Evolutionary conservation across 2,797 vertebrate genomes (phyloP).

Genomic region (Euthynnus affinis): DNA sequence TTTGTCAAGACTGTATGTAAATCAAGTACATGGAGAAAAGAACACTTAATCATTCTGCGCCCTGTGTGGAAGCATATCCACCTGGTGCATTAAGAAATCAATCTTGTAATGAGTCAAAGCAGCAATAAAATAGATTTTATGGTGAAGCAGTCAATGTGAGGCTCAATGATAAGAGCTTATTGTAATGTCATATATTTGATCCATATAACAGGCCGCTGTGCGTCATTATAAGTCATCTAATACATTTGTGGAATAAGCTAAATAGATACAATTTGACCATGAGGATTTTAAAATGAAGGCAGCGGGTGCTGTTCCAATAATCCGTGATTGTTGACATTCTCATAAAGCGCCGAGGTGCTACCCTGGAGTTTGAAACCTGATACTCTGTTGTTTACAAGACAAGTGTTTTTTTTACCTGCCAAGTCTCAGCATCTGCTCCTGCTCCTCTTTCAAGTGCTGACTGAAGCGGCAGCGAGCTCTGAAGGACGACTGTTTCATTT

Average conservation of each 20-base stretch:
- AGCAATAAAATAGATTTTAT: constrained; percentile 57
- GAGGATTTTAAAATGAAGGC: background rate
- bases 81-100: constrained; percentile 60
- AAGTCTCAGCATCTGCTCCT: constrained; percentile 33
- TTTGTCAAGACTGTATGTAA: constrained; percentile 41
- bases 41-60: constrained; percentile 22
- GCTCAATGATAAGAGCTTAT: constrained; percentile 61
- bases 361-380: constrained; percentile 22
- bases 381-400: constrained; percentile 47
- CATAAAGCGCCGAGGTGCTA: constrained; percentile 12
- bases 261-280: background rate
- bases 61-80: constrained; percentile 36
- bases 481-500: constrained; percentile 23
- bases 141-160: constrained; percentile 33
- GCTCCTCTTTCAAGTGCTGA: constrained; percentile 7
- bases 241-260: constrained; percentile 11
- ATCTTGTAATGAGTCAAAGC: constrained; percentile 62
- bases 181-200: constrained; percentile 61
- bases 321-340: constrained; percentile 33
- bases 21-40: constrained; percentile 15
- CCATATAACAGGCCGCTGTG: constrained; percentile 11
- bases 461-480: constrained; percentile 25
- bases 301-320: background rate
- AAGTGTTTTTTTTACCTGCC: constrained; percentile 39
- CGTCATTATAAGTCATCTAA: constrained; percentile 17